phyloP scores from a whole-genome alignment of 2,113 vertebrate species.

The Semnornis frantzii region DNA sequence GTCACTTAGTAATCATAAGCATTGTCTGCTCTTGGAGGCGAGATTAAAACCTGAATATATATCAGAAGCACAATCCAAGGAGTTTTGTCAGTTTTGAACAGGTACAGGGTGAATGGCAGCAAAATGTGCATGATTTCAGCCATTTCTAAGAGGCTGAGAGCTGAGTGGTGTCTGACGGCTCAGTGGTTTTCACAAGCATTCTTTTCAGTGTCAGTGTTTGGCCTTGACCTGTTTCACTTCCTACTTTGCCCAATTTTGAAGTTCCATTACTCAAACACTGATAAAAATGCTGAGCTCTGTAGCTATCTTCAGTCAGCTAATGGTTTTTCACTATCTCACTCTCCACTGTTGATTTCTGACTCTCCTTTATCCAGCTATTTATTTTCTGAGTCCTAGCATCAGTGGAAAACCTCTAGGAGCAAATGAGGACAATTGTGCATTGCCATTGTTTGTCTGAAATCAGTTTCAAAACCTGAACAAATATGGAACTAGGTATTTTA shows the following conservation, averaged over 20 bases:
- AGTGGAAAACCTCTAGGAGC: not conserved
- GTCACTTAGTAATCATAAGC: fast-evolving
- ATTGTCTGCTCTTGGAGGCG: not conserved
- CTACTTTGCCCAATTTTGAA: not conserved
- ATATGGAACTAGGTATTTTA: not conserved
- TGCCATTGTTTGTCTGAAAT: not conserved
- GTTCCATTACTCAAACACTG: slow-evolving; percentile 9
- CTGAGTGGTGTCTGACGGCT: not conserved
- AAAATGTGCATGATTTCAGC: not conserved
- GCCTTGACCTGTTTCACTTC: not conserved
- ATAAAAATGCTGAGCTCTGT: slow-evolving; percentile 29
- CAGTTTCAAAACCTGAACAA: not conserved
- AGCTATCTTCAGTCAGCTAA: slow-evolving; percentile 26
- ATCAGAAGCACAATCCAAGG: fast-evolving
- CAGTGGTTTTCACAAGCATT: not conserved
- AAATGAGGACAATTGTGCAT: not conserved
- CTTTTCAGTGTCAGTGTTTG: not conserved
- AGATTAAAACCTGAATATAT: not conserved
- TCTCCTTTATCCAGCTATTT: not conserved
- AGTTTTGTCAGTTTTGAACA: not conserved
- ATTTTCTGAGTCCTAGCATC: not conserved
- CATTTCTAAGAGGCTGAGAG: not conserved
- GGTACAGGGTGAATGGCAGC: not conserved
- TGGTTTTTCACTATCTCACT: slow-evolving; percentile 13
- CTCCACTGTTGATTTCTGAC: slow-evolving; percentile 15